Evolutionary conservation across 2,888 invertebrate genomes (phyloP), one percentile per base, ranked within the genome.

Genomic region (Drepana falcataria): DNA sequence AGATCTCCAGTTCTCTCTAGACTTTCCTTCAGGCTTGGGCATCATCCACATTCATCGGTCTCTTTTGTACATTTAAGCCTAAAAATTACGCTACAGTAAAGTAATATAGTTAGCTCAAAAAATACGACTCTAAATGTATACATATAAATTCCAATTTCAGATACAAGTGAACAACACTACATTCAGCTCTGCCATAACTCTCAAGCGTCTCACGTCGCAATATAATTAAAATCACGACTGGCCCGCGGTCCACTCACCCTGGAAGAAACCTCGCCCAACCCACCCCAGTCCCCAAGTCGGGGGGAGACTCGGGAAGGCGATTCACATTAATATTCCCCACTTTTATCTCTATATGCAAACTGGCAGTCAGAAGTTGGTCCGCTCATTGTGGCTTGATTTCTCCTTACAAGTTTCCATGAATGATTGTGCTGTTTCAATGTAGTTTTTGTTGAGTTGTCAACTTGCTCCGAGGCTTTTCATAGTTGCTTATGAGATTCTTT

Each of bases 261-360:
- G 79, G 83, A 86, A 85, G 88, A 82, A 83, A 85, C 77, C 79
- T 75, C 80, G 81, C 71, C 77, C 72, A 61, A 59, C 63, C 60
- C 71, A 21, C 21, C 63, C 37, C 37, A 5, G 37, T 58, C 64
- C 69, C 60, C 57, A n/a, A 41, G 2, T 60, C 60, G 56, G 65
- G 61, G 69, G 69, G 70, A 68, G 61, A 65, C 59, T 58, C 73
- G 75, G 68, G 76, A 64, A 71, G 84, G 81, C 82, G 83, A 85
- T 85, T 83, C 90, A 85, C 90, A 91, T 91, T 91, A 91, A 90
- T 91, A 91, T 91, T 90, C 91, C 88, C 89, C 84, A 89, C 90
- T 91, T 91, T 91, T 91, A 91, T 91, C 91, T 91, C 91, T 91
- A 90, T 90, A 91, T 91, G 91, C 91, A 90, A 91, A 91, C 90